Conservation (phyloP, 2,888 invertebrate species). For the Cylloceria caligata region DNA sequence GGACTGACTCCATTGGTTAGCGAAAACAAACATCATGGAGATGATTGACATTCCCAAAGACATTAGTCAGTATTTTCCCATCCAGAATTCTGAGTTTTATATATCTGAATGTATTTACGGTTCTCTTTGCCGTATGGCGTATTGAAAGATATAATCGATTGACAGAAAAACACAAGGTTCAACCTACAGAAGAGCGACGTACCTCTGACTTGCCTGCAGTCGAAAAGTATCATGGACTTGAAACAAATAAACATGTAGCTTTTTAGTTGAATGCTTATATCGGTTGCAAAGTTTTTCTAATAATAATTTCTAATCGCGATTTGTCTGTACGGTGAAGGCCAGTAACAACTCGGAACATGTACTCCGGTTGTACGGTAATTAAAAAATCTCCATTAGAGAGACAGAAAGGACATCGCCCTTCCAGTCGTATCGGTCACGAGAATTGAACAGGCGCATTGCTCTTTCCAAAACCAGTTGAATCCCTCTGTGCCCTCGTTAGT, state of each 20-base stretch:
- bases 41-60: no score
- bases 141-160: no score
- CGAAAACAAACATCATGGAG: no score
- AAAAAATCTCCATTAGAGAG: conserved; percentile 22
- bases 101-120: no score
- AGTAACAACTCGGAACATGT: not conserved
- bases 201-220: not conserved
- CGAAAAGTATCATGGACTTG: not conserved
- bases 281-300: no score
- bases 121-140: no score
- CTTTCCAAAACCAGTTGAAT: conserved; percentile 23
- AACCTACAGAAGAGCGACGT: no score
- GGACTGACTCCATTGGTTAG: no score
- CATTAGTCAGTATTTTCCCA: no score
- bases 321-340: not conserved
- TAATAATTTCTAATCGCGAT: not conserved
- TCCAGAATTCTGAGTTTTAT: no score
- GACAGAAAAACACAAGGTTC: no score
- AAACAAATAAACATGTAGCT: not conserved
- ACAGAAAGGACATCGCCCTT: conserved; percentile 49
- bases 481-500: conserved; percentile 43
- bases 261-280: not conserved
- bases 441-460: not conserved
- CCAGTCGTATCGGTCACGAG: not conserved
- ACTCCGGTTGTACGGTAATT: not conserved